Percentiles rank a stretch among this genome's conserved stretches.
These are phyloP conservation scores for Brachyhypopomus gauderio DNA, from an alignment of 2,113 vertebrate species.

Conservation along the genomic window DNA sequence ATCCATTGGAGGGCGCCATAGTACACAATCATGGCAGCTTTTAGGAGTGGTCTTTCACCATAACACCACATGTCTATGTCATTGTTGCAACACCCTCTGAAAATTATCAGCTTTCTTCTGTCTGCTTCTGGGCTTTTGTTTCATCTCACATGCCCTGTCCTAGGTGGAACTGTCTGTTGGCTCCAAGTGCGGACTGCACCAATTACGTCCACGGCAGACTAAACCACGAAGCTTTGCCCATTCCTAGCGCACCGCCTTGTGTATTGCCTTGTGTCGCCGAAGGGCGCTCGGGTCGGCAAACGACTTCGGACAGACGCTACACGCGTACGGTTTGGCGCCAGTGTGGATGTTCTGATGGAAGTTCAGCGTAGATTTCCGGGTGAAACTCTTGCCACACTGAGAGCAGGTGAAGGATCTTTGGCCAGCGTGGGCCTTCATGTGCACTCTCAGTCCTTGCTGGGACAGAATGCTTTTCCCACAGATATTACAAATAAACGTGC, in stretches of 20 bases:
- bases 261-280: slow-evolving; percentile 2
- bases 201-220: no score
- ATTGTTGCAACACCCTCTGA: no score
- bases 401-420: not conserved
- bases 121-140: no score
- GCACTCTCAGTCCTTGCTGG: not conserved
- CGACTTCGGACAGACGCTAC: slow-evolving; percentile 7
- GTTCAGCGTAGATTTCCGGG: not conserved
- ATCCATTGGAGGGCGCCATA: no score
- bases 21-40: no score
- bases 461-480: not conserved
- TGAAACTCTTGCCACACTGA: slow-evolving; percentile 19
- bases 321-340: slow-evolving; percentile 4
- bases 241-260: not conserved
- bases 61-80: no score
- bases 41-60: no score
- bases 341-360: slow-evolving; percentile 20
- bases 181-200: no score
- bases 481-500: not conserved
- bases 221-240: not conserved
- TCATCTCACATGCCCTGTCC: no score
- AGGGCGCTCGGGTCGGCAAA: slow-evolving; percentile 9
- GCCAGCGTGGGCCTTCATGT: not conserved
- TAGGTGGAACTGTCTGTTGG: no score
- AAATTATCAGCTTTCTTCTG: no score